These are phyloP conservation scores for Eubucco bourcierii DNA, from an alignment of 2,113 vertebrate species.

Conservation along the genomic window DNA sequence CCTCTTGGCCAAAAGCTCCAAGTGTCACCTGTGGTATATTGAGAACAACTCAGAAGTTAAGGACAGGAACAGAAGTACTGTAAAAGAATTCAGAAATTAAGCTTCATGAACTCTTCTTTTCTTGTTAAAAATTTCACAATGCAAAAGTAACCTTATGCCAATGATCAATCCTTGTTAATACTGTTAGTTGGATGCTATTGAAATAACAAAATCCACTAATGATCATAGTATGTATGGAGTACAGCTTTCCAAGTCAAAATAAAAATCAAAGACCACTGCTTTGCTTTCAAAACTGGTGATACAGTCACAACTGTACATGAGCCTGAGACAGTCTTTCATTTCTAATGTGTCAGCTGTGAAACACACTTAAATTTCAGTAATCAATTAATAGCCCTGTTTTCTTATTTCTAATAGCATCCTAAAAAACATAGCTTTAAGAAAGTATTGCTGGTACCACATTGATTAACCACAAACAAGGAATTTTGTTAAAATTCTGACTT, in stretches of 20 bases:
- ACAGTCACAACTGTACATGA: neutral
- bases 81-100: neutral
- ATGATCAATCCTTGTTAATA: neutral
- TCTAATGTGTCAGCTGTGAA: neutral
- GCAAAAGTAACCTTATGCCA: neutral
- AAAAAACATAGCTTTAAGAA: neutral
- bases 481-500: neutral
- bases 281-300: neutral
- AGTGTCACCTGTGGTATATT: conserved; percentile 86
- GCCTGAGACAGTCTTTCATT: neutral
- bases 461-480: neutral
- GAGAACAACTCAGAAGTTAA: neutral
- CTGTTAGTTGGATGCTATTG: conserved; percentile 14
- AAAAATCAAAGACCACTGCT: neutral
- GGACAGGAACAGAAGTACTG: neutral
- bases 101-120: neutral
- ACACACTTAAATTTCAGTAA: neutral
- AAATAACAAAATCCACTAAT: neutral
- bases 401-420: neutral
- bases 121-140: neutral
- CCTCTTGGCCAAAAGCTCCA: conserved; percentile 93
- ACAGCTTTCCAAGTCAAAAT: neutral
- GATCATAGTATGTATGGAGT: neutral
- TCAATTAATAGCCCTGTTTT: neutral
- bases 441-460: neutral